Base-by-base conservation (phyloP, 2,797 vertebrate species). In the Argyrosomus regius region DNA sequence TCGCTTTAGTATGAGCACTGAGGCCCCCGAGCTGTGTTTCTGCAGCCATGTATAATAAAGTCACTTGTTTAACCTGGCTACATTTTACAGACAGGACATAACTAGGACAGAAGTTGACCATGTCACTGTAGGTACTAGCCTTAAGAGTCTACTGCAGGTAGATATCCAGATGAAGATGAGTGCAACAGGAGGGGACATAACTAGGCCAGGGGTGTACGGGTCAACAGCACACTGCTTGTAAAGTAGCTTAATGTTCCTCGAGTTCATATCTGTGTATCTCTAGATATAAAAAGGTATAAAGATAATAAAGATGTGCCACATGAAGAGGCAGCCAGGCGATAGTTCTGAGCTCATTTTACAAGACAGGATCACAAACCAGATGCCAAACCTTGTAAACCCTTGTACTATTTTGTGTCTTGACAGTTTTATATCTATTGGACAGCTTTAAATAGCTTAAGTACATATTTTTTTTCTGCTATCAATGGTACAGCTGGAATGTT, bases 311-410 rank as follows among this genome's bases (percentile, higher is more conserved):
- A 77, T 54, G 61, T 68, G 63, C 39, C 43, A 71, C 59, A 59
- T 28, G 0, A 69, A 24, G 56, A 56, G 3, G 10, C n/a, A 61
- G 62, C 74, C 35, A 50, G 41, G 35, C 18, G 52, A 67, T 68
- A 7, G 18, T 50, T 72, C 64, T 77, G 22, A 35, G 28, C 41
- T 57, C 2, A 13, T 68, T 86, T 88, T 79, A 75, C 70, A 81
- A 75, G 77, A 86, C 70, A 66, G 61, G 17, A 72, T 78, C 80
- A 79, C 60, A 75, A 63, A 75, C 53, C 85, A 82, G 73, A 78
- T 65, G 83, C 79, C 85, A 88, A 57, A 73, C 52, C 84, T 82
- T 70, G 74, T 90, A 89, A 92, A 93, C 46, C 49, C n/a, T 12
- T 16, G 52, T 6, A 3, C 70, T 80, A 65, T 65, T 80, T 71